phyloP scores from a whole-genome alignment of 1,140 invertebrate genomes.

The Plodia interpunctella region DNA sequence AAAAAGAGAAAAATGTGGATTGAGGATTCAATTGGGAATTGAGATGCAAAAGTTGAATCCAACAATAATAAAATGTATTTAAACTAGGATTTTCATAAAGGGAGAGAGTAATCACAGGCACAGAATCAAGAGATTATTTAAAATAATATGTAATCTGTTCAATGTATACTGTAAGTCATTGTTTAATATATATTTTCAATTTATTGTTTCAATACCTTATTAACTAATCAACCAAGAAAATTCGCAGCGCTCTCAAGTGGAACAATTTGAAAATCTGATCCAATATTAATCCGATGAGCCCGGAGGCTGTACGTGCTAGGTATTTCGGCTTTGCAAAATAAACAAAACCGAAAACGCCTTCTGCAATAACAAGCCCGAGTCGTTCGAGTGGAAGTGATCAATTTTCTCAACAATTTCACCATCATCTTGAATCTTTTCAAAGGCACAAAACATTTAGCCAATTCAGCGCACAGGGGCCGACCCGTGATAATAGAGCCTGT shows the following conservation, averaged over 20 bases:
- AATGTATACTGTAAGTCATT: no score
- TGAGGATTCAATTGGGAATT: no score
- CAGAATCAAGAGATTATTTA: no score
- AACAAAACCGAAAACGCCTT: conserved; percentile 29
- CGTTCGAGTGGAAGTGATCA: conserved; percentile 67
- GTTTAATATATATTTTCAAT: no score
- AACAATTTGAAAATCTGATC: conserved; percentile 9
- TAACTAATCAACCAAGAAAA: not conserved
- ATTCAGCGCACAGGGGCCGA: conserved; percentile 62
- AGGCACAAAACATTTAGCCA: conserved; percentile 72
- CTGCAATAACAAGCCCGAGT: conserved; percentile 49
- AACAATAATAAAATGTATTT: no score
- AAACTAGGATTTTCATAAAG: no score
- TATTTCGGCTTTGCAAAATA: conserved; percentile 17
- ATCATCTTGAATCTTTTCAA: conserved; percentile 70
- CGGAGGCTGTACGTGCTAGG: conserved; percentile 8
- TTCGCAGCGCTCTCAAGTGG: not conserved
- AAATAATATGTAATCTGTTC: no score
- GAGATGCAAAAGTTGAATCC: no score
- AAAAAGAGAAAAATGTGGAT: no score
- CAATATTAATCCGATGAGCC: conserved; percentile 1
- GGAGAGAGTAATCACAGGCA: no score
- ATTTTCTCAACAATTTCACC: conserved; percentile 73
- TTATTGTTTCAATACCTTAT: no score
- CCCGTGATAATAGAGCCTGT: conserved; percentile 64